Evolutionary conservation across 2,113 vertebrate genomes (phyloP).

Genomic region (Tragelaphus strepsiceros): DNA sequence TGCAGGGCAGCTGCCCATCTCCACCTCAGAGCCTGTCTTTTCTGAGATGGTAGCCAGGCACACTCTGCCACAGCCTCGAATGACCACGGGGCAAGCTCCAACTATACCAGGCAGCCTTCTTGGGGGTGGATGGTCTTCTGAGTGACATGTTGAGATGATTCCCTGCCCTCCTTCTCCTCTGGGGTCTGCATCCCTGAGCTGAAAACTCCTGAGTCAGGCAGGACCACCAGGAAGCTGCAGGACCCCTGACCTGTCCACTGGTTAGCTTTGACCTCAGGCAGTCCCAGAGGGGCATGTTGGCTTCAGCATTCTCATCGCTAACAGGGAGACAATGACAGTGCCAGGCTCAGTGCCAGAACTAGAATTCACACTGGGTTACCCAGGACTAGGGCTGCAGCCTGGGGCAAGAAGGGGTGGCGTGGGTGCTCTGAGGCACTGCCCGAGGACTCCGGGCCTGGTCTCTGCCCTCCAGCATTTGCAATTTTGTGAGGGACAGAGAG

Average conservation of each 20-base stretch:
- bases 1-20: no score
- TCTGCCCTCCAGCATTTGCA: background rate
- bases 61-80: no score
- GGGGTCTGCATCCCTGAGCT: background rate
- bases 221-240: background rate
- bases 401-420: background rate
- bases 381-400: background rate
- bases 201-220: background rate
- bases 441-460: background rate
- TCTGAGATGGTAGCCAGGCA: background rate
- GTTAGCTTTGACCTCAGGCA: background rate
- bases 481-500: background rate
- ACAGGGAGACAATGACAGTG: background rate
- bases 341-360: background rate
- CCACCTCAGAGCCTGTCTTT: background rate
- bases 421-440: background rate
- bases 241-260: background rate
- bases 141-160: background rate
- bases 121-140: background rate
- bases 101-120: background rate
- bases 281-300: no score
- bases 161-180: background rate
- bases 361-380: fast-evolving
- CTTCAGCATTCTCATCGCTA: background rate
- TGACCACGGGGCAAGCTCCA: background rate